A percentile compares a stretch with the other conserved stretches of the same genome.
Conservation (phyloP, 2,797 vertebrate genomes). For the Smutsia temminckii region DNA sequence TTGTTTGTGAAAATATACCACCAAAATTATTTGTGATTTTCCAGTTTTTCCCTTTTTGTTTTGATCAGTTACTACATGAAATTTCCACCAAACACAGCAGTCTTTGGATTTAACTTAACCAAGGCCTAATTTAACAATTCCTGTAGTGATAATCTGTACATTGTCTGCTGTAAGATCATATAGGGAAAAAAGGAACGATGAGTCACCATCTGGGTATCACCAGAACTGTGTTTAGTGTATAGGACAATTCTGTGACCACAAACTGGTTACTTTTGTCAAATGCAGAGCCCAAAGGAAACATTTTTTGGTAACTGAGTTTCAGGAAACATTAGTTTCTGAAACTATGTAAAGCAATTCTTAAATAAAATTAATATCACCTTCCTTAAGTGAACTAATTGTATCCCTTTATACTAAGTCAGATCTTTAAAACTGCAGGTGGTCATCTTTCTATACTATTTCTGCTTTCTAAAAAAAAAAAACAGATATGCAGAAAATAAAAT, state of each 20-base stretch:
- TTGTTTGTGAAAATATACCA: constrained; percentile 55
- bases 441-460: constrained; percentile 41
- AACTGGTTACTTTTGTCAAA: constrained; percentile 62
- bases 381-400: constrained; percentile 49
- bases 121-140: constrained; percentile 63
- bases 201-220: background rate
- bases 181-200: constrained; percentile 57
- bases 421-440: constrained; percentile 30
- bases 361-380: constrained; percentile 44
- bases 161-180: constrained; percentile 39
- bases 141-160: constrained; percentile 6
- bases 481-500: background rate
- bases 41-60: constrained; percentile 18
- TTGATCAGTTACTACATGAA: constrained; percentile 37
- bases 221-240: constrained; percentile 58
- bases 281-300: constrained; percentile 22
- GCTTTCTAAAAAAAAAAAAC: constrained; percentile 3
- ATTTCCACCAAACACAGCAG: constrained; percentile 32
- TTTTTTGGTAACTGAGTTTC: constrained; percentile 18
- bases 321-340: background rate
- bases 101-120: constrained; percentile 61
- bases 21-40: constrained; percentile 59
- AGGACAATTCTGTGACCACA: constrained; percentile 33
- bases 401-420: constrained; percentile 50
- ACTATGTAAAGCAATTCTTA: constrained; percentile 17